Percentiles rank a stretch among this genome's conserved stretches.
These are phyloP conservation scores for Conistra vaccinii DNA, from an alignment of 2,888 invertebrate genomes.

Conservation along the genomic window DNA sequence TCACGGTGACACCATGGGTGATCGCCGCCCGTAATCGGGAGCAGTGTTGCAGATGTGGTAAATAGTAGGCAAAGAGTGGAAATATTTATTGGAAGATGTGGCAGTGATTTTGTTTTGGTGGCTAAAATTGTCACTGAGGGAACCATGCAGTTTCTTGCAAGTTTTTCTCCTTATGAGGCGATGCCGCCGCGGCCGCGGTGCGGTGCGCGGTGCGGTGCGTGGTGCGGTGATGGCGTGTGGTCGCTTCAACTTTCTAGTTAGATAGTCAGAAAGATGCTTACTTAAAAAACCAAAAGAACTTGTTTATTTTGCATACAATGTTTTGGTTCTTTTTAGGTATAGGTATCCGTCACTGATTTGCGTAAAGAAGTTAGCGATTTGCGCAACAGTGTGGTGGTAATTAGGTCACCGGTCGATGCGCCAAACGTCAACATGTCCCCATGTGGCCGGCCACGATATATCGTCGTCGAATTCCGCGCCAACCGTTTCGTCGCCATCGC, in stretches of 20 bases:
- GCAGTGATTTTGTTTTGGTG: not conserved
- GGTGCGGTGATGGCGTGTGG: too few relatives aligned
- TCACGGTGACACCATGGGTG: slow-evolving; percentile 17
- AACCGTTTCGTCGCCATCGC: too few relatives aligned
- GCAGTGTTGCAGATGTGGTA: not conserved
- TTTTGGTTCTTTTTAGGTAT: not conserved
- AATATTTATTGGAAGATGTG: not conserved
- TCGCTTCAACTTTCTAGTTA: not conserved
- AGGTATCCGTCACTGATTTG: too few relatives aligned
- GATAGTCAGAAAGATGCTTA: not conserved
- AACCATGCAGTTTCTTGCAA: not conserved
- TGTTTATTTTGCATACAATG: not conserved
- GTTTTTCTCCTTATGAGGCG: not conserved
- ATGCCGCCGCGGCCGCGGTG: too few relatives aligned
- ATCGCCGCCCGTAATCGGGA: not conserved
- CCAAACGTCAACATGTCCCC: too few relatives aligned
- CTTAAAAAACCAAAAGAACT: not conserved
- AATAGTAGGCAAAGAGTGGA: not conserved
- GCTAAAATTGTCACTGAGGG: not conserved
- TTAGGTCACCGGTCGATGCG: too few relatives aligned
- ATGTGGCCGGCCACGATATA: too few relatives aligned
- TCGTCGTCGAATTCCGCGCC: too few relatives aligned
- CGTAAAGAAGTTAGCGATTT: too few relatives aligned
- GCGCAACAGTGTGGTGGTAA: too few relatives aligned
- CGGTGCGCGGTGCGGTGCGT: too few relatives aligned